Conservation (phyloP, 2,113 vertebrate genomes). For the Cyanoderma ruficeps region DNA sequence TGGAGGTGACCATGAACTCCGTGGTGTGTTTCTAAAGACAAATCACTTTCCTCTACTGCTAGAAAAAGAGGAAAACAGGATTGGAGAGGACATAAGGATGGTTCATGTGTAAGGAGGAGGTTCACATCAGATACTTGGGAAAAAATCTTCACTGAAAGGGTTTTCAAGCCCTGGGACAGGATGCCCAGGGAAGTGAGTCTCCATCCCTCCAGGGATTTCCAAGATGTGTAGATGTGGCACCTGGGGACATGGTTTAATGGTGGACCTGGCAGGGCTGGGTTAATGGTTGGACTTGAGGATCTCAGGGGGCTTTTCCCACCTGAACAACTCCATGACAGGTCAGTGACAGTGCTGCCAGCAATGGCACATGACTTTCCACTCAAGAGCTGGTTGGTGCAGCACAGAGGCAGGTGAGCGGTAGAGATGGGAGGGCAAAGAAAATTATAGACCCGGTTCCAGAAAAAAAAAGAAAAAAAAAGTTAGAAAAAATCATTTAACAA, state of each 20-base stretch:
- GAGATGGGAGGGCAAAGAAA: background rate
- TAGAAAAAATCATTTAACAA: background rate
- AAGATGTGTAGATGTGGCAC: background rate
- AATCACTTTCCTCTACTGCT: background rate
- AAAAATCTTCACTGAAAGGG: background rate
- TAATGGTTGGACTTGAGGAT: background rate
- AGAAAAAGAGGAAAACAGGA: background rate
- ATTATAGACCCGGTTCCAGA: background rate
- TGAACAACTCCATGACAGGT: background rate
- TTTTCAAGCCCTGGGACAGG: background rate
- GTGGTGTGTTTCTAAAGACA: background rate
- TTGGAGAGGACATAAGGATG: background rate
- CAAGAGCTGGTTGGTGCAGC: background rate
- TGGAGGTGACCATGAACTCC: background rate
- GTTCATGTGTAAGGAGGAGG: background rate
- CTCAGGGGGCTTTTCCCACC: background rate
- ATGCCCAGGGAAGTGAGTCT: background rate
- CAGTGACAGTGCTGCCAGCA: background rate
- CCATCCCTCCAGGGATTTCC: background rate
- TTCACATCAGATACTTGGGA: fast-evolving
- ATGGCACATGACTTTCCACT: background rate
- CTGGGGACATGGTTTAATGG: background rate
- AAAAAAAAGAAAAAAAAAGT: background rate
- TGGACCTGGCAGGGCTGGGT: background rate
- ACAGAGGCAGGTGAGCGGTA: background rate